Conservation (phyloP, 1,140 invertebrate species). For the Drosophila tropicalis region DNA sequence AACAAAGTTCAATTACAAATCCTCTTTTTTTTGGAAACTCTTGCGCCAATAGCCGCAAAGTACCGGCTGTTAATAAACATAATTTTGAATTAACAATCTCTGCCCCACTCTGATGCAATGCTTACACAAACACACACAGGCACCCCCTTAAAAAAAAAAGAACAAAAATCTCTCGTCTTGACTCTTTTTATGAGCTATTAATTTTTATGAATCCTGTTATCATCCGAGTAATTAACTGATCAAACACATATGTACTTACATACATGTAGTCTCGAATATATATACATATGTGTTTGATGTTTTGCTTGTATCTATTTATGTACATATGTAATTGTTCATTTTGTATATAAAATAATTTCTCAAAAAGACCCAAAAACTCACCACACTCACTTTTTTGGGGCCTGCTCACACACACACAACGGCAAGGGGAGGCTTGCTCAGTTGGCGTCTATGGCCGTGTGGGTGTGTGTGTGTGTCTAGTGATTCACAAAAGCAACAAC, state of each 20-base stretch:
- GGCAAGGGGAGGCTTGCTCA: conserved; percentile 43
- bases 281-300: neutral
- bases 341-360: conserved; percentile 15
- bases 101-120: conserved; percentile 8
- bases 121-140: neutral
- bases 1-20: conserved; percentile 47
- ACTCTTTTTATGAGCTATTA: conserved; percentile 19
- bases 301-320: conserved; percentile 22
- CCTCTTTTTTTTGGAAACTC: conserved; percentile 14
- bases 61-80: conserved; percentile 31
- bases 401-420: conserved; percentile 15
- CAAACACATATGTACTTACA: neutral
- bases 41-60: conserved; percentile 24
- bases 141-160: conserved; percentile 3
- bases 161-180: conserved; percentile 11
- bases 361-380: conserved; percentile 42
- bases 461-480: conserved; percentile 44
- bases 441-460: conserved; percentile 13
- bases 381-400: conserved; percentile 41
- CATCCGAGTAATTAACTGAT: conserved; percentile 18
- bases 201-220: conserved; percentile 23
- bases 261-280: neutral
- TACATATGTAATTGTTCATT: conserved; percentile 45
- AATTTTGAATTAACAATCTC: neutral
- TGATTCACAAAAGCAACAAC: conserved; percentile 69